These are phyloP conservation scores for Epinephelus coioides DNA, from an alignment of 2,797 vertebrate species.

Conservation along the genomic window DNA sequence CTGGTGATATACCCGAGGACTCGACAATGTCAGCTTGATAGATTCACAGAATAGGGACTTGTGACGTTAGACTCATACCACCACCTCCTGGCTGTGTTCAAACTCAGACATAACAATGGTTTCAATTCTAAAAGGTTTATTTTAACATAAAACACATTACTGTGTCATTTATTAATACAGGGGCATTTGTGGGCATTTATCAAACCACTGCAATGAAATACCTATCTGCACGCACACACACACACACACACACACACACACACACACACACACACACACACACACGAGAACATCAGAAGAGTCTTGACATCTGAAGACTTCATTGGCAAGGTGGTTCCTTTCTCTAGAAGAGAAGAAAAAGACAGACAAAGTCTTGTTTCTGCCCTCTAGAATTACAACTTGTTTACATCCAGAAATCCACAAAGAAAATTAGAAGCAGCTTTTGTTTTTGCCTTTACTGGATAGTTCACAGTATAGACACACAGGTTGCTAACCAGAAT, in stretches of 20 bases:
- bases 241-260: not conserved
- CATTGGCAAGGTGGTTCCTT: not conserved
- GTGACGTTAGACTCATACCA: slow-evolving; percentile 19
- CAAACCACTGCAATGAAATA: slow-evolving; percentile 29
- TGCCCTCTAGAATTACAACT: not conserved
- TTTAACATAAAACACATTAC: slow-evolving; percentile 17
- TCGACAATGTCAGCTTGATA: slow-evolving; percentile 69
- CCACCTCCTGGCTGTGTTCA: not conserved
- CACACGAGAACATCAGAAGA: slow-evolving; percentile 5
- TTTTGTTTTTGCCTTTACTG: not conserved
- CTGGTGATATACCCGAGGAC: slow-evolving; percentile 67
- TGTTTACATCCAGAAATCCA: too few relatives aligned
- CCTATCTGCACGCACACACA: slow-evolving; percentile 1
- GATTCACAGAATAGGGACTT: slow-evolving; percentile 12
- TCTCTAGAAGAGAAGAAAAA: not conserved
- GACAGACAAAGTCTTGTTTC: not conserved
- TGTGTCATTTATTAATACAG: slow-evolving; percentile 7
- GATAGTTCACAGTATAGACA: not conserved
- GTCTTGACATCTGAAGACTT: slow-evolving; percentile 2
- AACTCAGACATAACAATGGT: not conserved
- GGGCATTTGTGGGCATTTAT: not conserved
- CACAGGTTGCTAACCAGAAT: not conserved
- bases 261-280: not conserved
- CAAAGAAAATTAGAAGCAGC: too few relatives aligned
- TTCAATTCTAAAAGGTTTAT: slow-evolving; percentile 36